Base-by-base conservation (phyloP, 2,888 invertebrate species). In the Acronicta leporina region DNA sequence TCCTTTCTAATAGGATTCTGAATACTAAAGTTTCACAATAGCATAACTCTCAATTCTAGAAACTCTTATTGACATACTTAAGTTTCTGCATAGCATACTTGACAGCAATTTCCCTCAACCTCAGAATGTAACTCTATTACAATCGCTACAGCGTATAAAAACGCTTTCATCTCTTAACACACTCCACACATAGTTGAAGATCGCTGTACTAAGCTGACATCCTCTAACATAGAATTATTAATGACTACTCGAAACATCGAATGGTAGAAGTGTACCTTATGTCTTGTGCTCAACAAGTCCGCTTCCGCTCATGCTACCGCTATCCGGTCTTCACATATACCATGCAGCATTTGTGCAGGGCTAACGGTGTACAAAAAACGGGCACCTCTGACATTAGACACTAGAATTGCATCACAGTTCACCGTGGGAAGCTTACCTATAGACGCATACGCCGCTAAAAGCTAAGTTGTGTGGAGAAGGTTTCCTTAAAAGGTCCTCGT, bases 331-430 rank as follows among this genome's bases (percentile, higher is more conserved):
- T 75, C 1, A 40, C 77, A 63, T 76, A 60, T 1, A 15, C 82
- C 84, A 75, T 50, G n/a, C 69, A 42, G 38, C 71, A 51, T 63
- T 75, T 77, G 80, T 85, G 86, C 87, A 88, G 88, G 85, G 85
- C 89, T 92, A 92, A 91, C 92, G 91, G 92, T 89, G 88, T 87
- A 91, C 87, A 92, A 92, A 91, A 92, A 92, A 91, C 90, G 82
- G 85, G 86, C 87, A 92, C 92, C 92, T 91, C 88, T 92, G 92
- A 91, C 93, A 92, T 93, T 93, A 92, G 90, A 88, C 87, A 86
- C 83, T 86, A 83, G 89, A 87, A 89, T 94, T 93, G 93, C 93
- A 92, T 92, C 92, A 93, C 88, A 88, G 87, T 84, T 85, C 81
- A 84, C 86, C 90, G 89, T 92, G 92, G 92, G 92, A 92, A 92